Evolutionary conservation across 2,888 invertebrate genomes (phyloP), one percentile per base, ranked within the genome.

Genomic region (Tetragonisca angustula): DNA sequence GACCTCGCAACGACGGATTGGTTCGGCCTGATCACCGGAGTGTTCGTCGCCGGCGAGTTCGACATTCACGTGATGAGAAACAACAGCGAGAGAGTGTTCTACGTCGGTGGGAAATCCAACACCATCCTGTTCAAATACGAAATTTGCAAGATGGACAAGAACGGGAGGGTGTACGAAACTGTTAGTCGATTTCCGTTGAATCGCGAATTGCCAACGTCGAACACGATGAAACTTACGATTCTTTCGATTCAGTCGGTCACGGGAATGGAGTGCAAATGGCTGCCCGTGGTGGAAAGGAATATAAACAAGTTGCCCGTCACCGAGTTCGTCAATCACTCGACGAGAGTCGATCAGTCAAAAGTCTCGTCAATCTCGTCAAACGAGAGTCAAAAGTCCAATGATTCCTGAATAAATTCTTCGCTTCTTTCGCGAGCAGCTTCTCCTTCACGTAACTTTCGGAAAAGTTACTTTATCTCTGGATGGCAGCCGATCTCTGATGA

Each of bases 11-110:
- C 81, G 21, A 87, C 86, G 32, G 90, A 89, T 69, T 91, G 91
- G 91, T 90, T 93, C 64, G 93, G 93, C n/a, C 71, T 93, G 82
- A 93, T 93, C 84, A 91, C 87, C 52, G 88, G 89, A 24, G 89
- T 88, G 13, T 65, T 91, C 19, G 84, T 89, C 19, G 84, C 89
- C 17, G 81, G 86, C n/a, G 76, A 64, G 62, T 91, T 91, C 52
- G 89, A 92, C 77, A 68, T 93, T 21, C 72, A 77, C 76, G 79
- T 85, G 32, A 79, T 59, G 73, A 88, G 80, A 68, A 83, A 88
- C 76, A 24, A 70, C 43, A 50, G 83, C 1, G 84, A 84, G 17
- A 89, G 93, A 82, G 68, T 76, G 1, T 79, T 92, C 17, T 65
- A 78, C 64, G 82, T 92, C 43, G 89, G 90, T 73, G 87, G 88